Conservation (phyloP, 1,140 invertebrate species). For the Eubasilissa regina region DNA sequence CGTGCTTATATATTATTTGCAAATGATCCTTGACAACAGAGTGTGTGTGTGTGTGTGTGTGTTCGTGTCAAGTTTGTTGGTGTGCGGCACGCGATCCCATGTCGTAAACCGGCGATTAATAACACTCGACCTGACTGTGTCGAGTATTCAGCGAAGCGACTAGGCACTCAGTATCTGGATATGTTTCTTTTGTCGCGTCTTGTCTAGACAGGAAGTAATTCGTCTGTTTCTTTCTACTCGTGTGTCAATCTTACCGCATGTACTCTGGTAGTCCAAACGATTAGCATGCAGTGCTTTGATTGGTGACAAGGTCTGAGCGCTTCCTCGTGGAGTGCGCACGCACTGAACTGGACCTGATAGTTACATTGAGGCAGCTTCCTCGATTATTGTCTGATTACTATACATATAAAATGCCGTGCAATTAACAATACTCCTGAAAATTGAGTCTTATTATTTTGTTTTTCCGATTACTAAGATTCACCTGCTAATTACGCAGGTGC, state of each 20-base stretch:
- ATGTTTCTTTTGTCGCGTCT: constrained; percentile 2
- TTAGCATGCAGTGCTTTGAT: constrained; percentile 29
- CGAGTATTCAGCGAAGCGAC: constrained; percentile 3
- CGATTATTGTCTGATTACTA: too few relatives aligned
- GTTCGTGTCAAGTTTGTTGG: constrained; percentile 8
- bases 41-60: constrained; percentile 2
- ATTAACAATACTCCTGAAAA: too few relatives aligned
- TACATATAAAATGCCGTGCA: too few relatives aligned
- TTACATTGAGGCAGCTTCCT: background rate
- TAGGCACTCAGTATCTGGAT: constrained; percentile 11
- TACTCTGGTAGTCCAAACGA: background rate
- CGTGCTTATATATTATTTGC: constrained; percentile 39
- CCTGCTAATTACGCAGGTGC: too few relatives aligned
- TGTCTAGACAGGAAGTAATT: constrained; percentile 34
- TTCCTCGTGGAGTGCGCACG: constrained; percentile 43
- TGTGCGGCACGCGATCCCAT: constrained; percentile 44
- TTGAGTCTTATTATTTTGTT: too few relatives aligned
- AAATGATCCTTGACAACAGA: constrained; percentile 45
- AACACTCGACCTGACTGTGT: constrained; percentile 5
- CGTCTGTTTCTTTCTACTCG: constrained; percentile 32
- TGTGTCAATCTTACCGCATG: background rate
- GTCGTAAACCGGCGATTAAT: constrained; percentile 47
- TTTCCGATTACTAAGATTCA: too few relatives aligned
- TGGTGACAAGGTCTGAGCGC: constrained; percentile 46
- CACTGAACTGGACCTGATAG: background rate